Evolutionary conservation across 2,113 vertebrate genomes (phyloP).

Genomic region (Hyaena hyaena): DNA sequence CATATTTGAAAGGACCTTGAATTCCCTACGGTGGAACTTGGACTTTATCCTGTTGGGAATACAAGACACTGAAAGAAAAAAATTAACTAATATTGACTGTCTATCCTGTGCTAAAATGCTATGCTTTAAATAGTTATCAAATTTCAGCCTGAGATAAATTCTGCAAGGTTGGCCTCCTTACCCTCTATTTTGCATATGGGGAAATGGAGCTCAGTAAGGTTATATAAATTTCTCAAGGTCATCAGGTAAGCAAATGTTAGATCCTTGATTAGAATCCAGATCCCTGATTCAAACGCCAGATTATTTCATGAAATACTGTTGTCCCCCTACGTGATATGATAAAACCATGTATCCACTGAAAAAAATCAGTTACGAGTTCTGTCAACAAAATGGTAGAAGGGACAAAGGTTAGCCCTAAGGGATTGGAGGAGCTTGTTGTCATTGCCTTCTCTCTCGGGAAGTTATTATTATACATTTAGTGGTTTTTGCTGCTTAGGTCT

Average conservation of each 20-base stretch:
- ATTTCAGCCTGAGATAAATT: neutral
- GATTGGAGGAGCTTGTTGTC: neutral
- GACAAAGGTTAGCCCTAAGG: neutral
- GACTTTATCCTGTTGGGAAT: neutral
- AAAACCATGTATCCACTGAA: neutral
- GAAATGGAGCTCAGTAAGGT: neutral
- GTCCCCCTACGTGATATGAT: neutral
- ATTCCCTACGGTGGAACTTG: neutral
- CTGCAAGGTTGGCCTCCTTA: neutral
- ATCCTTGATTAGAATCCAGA: neutral
- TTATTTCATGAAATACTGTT: neutral
- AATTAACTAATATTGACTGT: neutral
- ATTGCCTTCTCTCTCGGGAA: neutral
- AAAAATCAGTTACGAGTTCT: neutral
- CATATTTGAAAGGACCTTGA: neutral
- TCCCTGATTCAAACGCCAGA: neutral
- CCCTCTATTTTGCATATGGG: neutral
- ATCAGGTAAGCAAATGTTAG: neutral
- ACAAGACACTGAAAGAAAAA: constrained; percentile 31
- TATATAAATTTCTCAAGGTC: neutral
- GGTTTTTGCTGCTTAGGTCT: neutral
- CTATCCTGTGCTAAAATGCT: neutral
- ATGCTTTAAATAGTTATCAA: neutral
- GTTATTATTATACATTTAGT: neutral
- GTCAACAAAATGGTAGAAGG: neutral